Evolutionary conservation across 1,140 invertebrate species (phyloP).

Genomic region (Pogonomyrmex barbatus): DNA sequence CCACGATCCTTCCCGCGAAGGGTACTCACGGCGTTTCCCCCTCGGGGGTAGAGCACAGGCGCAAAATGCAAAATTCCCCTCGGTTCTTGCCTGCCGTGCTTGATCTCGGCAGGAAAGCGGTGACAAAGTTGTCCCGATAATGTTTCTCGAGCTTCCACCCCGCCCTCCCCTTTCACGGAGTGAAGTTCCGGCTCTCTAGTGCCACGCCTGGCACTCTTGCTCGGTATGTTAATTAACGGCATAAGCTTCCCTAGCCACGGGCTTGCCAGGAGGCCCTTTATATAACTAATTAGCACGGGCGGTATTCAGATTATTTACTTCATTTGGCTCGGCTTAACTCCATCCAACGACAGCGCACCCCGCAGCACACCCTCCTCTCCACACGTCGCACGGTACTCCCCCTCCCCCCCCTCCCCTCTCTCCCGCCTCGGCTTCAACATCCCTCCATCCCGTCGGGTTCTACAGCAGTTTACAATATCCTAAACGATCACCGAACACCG

Average conservation of each 20-base stretch:
- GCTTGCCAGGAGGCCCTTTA: slow-evolving; percentile 78
- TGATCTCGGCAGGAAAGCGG: slow-evolving; percentile 62
- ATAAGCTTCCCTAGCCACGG: slow-evolving; percentile 81
- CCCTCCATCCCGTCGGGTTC: slow-evolving; percentile 3
- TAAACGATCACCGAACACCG: slow-evolving; percentile 64
- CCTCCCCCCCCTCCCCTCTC: not conserved
- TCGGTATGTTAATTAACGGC: slow-evolving; percentile 85
- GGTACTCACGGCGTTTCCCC: slow-evolving; percentile 21
- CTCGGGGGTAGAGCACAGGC: slow-evolving; percentile 16
- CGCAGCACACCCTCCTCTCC: slow-evolving; percentile 57
- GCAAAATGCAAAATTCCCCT: slow-evolving; percentile 62
- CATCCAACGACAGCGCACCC: slow-evolving; percentile 62
- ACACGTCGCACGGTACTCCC: not conserved
- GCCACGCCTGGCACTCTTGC: slow-evolving; percentile 73
- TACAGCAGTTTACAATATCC: slow-evolving; percentile 64
- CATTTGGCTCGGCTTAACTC: slow-evolving; percentile 77
- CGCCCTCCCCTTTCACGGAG: slow-evolving; percentile 41
- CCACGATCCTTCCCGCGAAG: slow-evolving; percentile 35
- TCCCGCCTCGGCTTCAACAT: not conserved
- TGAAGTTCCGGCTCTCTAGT: slow-evolving; percentile 62
- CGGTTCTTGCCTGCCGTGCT: slow-evolving; percentile 59
- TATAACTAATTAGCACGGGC: slow-evolving; percentile 82
- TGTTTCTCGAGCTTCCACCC: slow-evolving; percentile 69
- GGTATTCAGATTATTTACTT: slow-evolving; percentile 81
- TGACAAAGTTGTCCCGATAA: slow-evolving; percentile 74